Conservation (phyloP, 1,140 invertebrate genomes). For the Lysiphlebus fabarum region DNA sequence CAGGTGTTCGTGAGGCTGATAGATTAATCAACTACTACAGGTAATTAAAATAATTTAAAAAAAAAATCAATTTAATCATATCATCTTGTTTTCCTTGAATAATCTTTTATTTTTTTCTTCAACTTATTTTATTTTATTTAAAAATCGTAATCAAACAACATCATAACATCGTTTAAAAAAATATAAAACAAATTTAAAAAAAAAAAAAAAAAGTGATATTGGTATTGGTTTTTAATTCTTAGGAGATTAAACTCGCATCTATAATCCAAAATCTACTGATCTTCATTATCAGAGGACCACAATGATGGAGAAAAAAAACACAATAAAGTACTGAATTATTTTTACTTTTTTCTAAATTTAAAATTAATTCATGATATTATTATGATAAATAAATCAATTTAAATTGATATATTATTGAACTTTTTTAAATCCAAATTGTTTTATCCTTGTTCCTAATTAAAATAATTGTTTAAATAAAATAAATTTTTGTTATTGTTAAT, state of each 20-base stretch:
- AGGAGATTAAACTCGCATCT: conserved; percentile 43
- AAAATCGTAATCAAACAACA: too few species aligned
- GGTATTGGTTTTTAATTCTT: conserved; percentile 43
- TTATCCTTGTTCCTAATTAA: too few species aligned
- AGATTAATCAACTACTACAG: conserved; percentile 46
- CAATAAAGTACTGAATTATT: not conserved
- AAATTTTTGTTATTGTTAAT: conserved; percentile 25
- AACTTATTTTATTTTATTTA: not conserved
- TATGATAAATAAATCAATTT: too few species aligned
- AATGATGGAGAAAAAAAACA: conserved; percentile 22
- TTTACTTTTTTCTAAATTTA: not conserved
- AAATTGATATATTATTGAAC: too few species aligned
- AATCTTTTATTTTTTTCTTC: conserved; percentile 3
- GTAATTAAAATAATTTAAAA: conserved; percentile 27
- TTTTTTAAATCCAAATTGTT: too few species aligned
- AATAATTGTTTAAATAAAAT: not conserved
- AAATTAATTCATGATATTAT: not conserved
- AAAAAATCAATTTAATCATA: not conserved
- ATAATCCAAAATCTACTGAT: conserved; percentile 34
- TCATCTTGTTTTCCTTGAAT: not conserved
- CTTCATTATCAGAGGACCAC: conserved; percentile 30
- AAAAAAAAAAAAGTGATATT: conserved; percentile 21
- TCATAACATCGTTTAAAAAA: too few species aligned
- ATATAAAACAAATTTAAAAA: too few species aligned
- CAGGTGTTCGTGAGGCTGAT: conserved; percentile 73